phyloP scores from a whole-genome alignment of 2,888 invertebrate species.

The Lypha dubia region DNA sequence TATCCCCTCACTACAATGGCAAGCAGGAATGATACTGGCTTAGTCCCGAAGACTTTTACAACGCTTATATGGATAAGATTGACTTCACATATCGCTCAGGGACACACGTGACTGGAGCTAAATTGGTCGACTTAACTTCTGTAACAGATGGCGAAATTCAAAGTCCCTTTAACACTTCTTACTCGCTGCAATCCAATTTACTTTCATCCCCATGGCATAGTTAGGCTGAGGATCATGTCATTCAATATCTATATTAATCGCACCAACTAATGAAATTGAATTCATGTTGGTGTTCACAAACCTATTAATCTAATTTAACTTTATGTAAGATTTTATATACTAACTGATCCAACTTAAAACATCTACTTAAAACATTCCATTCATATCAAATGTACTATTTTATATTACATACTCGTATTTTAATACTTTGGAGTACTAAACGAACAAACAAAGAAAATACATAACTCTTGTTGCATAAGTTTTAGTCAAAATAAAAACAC shows the following conservation, averaged over 20 bases:
- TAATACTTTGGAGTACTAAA: conserved; percentile 5
- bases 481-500: background rate
- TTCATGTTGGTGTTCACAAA: conserved; percentile 48
- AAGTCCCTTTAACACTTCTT: conserved; percentile 24
- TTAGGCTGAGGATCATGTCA: conserved; percentile 39
- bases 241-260: conserved; percentile 33
- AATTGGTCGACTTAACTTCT: conserved; percentile 13
- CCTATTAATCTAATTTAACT: conserved; percentile 18
- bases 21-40: conserved; percentile 81
- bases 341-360: conserved; percentile 21
- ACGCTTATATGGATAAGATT: conserved; percentile 60
- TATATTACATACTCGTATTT: conserved; percentile 23
- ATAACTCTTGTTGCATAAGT: background rate
- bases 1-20: conserved; percentile 77
- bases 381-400: conserved; percentile 74
- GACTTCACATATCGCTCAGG: conserved; percentile 60
- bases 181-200: conserved; percentile 23
- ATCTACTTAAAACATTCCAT: conserved; percentile 75
- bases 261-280: conserved; percentile 33
- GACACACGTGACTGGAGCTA: conserved; percentile 31
- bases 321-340: conserved; percentile 27
- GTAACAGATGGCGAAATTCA: conserved; percentile 41
- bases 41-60: conserved; percentile 62
- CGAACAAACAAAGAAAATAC: too few relatives aligned
- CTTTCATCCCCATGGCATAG: conserved; percentile 60